phyloP scores from a whole-genome alignment of 2,797 vertebrate species.

The Myripristis murdjan region DNA sequence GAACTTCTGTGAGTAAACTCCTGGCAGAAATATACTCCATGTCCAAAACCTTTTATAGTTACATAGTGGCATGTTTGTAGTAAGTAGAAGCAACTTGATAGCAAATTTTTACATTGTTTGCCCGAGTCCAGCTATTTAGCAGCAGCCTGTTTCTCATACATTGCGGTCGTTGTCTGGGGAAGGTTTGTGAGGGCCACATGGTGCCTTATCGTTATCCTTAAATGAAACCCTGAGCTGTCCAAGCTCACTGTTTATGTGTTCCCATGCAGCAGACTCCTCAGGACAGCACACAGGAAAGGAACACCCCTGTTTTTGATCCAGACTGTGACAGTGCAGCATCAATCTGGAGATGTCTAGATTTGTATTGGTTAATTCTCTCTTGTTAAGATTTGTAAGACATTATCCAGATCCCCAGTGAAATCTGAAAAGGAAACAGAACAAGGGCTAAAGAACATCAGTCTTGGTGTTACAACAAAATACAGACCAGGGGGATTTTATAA shows the following conservation, averaged over 20 bases:
- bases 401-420: slow-evolving; percentile 60
- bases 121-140: neutral
- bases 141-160: neutral
- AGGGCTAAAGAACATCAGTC: slow-evolving; percentile 25
- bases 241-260: slow-evolving; percentile 58
- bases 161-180: slow-evolving; percentile 33
- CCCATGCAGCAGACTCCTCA: slow-evolving; percentile 42
- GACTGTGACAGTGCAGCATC: slow-evolving; percentile 33
- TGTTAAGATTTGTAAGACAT: slow-evolving; percentile 66
- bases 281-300: slow-evolving; percentile 35
- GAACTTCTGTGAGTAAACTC: neutral
- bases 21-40: slow-evolving; percentile 3
- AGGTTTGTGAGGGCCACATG: slow-evolving; percentile 42
- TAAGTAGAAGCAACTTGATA: neutral
- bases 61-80: no score
- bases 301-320: slow-evolving; percentile 43
- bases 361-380: slow-evolving; percentile 54
- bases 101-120: no score
- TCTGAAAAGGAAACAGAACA: slow-evolving; percentile 51
- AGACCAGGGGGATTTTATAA: neutral
- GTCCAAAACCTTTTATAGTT: neutral
- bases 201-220: slow-evolving; percentile 55
- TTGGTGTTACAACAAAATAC: neutral
- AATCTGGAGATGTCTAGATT: slow-evolving; percentile 47
- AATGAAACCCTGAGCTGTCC: slow-evolving; percentile 41